Base-by-base conservation (phyloP, 2,797 vertebrate species). In the Pseudochirops cupreus region DNA sequence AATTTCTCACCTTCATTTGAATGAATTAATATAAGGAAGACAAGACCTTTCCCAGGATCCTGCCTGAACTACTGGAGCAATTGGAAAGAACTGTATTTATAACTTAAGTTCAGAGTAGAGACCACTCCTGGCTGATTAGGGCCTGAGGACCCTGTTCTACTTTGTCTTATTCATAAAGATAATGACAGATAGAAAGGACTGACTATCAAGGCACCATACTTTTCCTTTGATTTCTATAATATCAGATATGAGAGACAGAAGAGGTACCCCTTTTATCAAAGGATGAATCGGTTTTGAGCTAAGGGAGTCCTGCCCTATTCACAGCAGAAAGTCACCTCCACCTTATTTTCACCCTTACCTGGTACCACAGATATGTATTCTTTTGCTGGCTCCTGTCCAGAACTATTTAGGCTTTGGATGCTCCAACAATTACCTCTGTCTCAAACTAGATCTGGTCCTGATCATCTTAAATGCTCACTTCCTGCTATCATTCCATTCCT, bases 1-100 rank as follows among this genome's bases (percentile, higher is more conserved):
- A 93, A 24, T 1, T 90, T 67, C 54, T 53, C 0, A 1, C 0
- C 39, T 0, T 0, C 0, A 26, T 33, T 0, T 0, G 3, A 24
- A 3, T 0, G 0, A 10, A 55, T 33, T 46, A 95, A 46, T 18
- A 29, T 91, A 53, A 93, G 26, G 28, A 82, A 29, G 2, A 1
- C 10, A 29, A 59, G 92, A 0, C 5, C 14, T 82, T 93, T 29
- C 52, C 39, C 21, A 2, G 90, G 26, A 56, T 59, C 13, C 54
- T 92, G 94, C 28, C 29, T 31, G n/a, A 62, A 91, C 91, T 87
- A 91, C 1, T 92, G 90, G 50, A 93, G 33, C 6, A 0, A 0
- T 0, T 11, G 24, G 53, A 55, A 46, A 31, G 1, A 10, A 31
- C 24, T 92, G 39, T 55, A 55, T 52, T 13, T 92, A 89, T 94